Percentiles rank a stretch among this genome's conserved stretches.
These are phyloP conservation scores for Catocala fraxini DNA, from an alignment of 2,888 invertebrate genomes.

Conservation along the genomic window DNA sequence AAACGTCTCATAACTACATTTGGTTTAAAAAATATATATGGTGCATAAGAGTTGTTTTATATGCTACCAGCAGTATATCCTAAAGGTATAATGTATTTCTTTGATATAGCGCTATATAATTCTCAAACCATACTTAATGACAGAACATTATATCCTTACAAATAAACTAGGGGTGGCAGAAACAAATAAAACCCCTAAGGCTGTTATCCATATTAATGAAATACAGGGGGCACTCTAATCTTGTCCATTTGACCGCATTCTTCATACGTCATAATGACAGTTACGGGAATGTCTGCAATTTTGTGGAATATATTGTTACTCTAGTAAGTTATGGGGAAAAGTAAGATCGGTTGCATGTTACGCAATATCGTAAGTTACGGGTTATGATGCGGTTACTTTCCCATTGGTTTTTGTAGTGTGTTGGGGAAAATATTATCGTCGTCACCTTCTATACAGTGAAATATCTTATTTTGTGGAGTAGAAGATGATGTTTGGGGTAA, in stretches of 20 bases:
- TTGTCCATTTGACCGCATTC: slow-evolving; percentile 41
- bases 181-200: slow-evolving; percentile 43
- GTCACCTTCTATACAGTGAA: neutral
- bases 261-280: slow-evolving; percentile 37
- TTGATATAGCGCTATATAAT: neutral
- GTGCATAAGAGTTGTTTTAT: no score
- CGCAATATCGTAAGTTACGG: slow-evolving; percentile 16
- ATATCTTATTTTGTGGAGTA: neutral
- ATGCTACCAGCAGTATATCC: no score
- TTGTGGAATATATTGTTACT: slow-evolving; percentile 22
- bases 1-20: no score
- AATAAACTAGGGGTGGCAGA: slow-evolving; percentile 16
- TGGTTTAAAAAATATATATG: no score
- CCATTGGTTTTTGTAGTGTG: slow-evolving; percentile 5
- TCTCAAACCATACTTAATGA: slow-evolving; percentile 32
- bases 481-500: neutral
- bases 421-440: neutral
- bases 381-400: slow-evolving; percentile 7
- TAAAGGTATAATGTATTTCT: no score
- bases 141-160: slow-evolving; percentile 29
- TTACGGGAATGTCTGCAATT: slow-evolving; percentile 36
- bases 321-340: slow-evolving; percentile 15
- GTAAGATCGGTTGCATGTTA: slow-evolving; percentile 18
- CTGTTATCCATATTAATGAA: slow-evolving; percentile 50
- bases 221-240: slow-evolving; percentile 43